Conservation (phyloP, 1,140 invertebrate genomes). For the Drosophila ercepeae region DNA sequence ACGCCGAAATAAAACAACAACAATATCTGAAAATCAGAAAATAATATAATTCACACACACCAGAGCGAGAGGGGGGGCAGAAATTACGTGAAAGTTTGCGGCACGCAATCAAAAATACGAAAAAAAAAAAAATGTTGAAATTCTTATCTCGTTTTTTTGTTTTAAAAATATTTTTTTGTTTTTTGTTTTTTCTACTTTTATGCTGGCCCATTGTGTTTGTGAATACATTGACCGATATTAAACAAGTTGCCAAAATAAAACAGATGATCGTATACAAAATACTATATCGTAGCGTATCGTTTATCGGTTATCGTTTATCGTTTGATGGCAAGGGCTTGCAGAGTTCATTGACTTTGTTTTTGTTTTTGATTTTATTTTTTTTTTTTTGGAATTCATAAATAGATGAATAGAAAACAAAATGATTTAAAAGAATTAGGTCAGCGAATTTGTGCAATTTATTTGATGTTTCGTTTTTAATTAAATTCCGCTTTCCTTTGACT, state of each 20-base stretch:
- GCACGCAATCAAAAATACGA: conserved; percentile 64
- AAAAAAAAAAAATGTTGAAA: conserved; percentile 69
- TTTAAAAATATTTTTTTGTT: conserved; percentile 17
- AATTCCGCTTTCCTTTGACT: conserved; percentile 46
- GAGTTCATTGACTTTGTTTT: conserved; percentile 72
- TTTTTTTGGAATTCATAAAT: conserved; percentile 32
- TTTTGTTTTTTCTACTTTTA: conserved; percentile 23
- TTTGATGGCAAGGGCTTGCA: conserved; percentile 65
- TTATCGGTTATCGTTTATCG: conserved; percentile 8
- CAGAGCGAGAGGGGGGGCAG: conserved; percentile 21
- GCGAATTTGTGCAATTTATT: conserved; percentile 74
- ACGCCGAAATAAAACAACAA: too few relatives aligned
- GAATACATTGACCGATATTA: conserved; percentile 83
- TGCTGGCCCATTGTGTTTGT: conserved; percentile 38
- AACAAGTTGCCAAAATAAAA: conserved; percentile 69
- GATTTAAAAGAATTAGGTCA: conserved; percentile 69
- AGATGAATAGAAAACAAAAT: conserved; percentile 59
- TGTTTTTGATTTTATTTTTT: conserved; percentile 7
- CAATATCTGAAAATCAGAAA: too few relatives aligned
- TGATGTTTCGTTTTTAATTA: conserved; percentile 55
- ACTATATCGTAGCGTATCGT: conserved; percentile 2
- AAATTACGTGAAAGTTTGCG: conserved; percentile 82
- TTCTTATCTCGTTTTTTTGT: conserved; percentile 76
- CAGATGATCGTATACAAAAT: conserved; percentile 33
- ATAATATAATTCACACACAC: conserved; percentile 78